Evolutionary conservation across 2,113 vertebrate genomes (phyloP), one percentile per base, ranked within the genome.

Genomic region (Hystrix brachyura): DNA sequence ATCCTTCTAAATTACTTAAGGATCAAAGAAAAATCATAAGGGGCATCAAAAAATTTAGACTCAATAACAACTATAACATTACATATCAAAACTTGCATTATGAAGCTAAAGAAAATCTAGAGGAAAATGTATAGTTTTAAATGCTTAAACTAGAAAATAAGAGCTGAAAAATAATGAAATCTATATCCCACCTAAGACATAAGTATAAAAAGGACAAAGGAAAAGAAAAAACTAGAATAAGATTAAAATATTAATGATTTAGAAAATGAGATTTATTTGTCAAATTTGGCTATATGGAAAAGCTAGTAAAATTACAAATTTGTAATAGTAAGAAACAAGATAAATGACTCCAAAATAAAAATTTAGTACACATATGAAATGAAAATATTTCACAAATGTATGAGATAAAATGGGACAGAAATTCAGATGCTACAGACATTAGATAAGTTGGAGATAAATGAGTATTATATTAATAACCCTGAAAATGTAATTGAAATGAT

Each of bases 301-400:
- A 81, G 15, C 51, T 76, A 83, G 32, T 69, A 91, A 92, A 94
- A 87, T 53, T 80, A 17, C 43, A 91, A 91, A 59, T 48, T 5
- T 89, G 60, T 13, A 90, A 87, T 74, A 90, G 65, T 87, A 91
- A 93, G 25, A 96, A 94, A 87, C 32, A 82, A 96, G 43, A 84
- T 23, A 83, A 32, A 60, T 71, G 25, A 78, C 4, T 9, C n/a
- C 53, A 87, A 87, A 81, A 74, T 94, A 57, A 78, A 85, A 84
- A 18, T 34, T n/a, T 87, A 82, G 29, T 62, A 34, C 2, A 53
- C 21, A 14, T 65, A 51, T 86, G 34, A 90, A 90, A 82, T 55
- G 59, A 91, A 91, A 91, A 87, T 76, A 76, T 82, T 88, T 55
- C 13, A 48, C n/a, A 74, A 79, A 67, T 60, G 10, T 72, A 76